These are phyloP conservation scores for Onychomys torridus DNA, from an alignment of 2,797 vertebrate genomes.

Conservation along the genomic window DNA sequence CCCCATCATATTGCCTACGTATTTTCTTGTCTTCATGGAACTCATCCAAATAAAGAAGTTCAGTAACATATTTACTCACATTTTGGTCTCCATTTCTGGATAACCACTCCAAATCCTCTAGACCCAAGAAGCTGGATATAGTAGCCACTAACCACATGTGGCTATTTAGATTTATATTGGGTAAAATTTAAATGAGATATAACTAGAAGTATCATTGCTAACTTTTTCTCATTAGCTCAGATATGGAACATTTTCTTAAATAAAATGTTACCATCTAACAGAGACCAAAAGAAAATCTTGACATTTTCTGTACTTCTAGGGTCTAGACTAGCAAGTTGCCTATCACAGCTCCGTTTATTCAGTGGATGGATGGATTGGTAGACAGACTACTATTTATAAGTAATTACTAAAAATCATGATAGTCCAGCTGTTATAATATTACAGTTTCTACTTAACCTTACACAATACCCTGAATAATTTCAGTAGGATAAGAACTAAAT, in stretches of 20 bases:
- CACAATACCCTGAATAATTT: background rate
- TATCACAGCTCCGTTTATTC: background rate
- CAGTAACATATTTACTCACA: background rate
- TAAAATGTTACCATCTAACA: background rate
- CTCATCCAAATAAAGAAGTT: background rate
- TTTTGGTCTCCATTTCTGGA: background rate
- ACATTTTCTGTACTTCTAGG: background rate
- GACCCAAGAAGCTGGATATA: background rate
- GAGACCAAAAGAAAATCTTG: slow-evolving; percentile 37
- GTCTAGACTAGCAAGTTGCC: background rate
- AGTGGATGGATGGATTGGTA: background rate
- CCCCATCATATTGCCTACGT: background rate
- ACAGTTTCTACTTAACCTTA: slow-evolving; percentile 31
- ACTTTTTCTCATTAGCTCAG: slow-evolving; percentile 20
- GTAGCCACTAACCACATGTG: background rate
- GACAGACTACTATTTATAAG: background rate
- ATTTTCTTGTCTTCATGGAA: slow-evolving; percentile 13
- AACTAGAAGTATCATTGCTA: background rate
- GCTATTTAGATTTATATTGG: slow-evolving; percentile 28
- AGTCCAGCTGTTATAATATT: slow-evolving; percentile 2
- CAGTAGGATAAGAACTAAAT: slow-evolving; percentile 23
- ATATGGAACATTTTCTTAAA: background rate
- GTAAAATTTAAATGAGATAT: slow-evolving; percentile 30
- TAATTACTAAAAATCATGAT: slow-evolving; percentile 30
- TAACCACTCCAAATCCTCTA: background rate